Evolutionary conservation across 2,113 vertebrate species (phyloP), one percentile per base, ranked within the genome.

Genomic region (Triplophysa siluroides): DNA sequence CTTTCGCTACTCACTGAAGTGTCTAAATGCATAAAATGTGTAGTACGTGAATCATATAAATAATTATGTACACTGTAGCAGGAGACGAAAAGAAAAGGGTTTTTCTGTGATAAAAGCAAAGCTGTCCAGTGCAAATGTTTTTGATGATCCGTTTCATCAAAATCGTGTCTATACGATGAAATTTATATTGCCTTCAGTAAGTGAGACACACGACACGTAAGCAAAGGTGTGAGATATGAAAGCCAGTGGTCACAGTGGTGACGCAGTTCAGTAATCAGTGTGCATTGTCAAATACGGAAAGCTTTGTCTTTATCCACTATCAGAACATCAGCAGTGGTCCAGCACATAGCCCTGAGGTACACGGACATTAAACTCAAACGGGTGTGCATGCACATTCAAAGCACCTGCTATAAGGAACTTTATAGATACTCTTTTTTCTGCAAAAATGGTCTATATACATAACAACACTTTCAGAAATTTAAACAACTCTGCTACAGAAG

Each of bases 251-350:
- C 65, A 63, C 77, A 13, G 45, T 33, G 41, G 54, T 65, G 72
- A 76, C 54, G 76, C 43, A 52, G 67, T 63, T 60, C 16, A 24
- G 26, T 58, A 73, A 78, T 79, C 68, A 61, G 50, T 29, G 80
- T 56, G 45, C 50, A 63, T 79, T 83, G 77, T 82, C 76, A 77
- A 62, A 43, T 38, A 61, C 47, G 24, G 29, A 50, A 45, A 45
- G 52, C 29, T 56, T 58, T 70, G 68, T 82, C 38, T 24, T 41
- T 64, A 54, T 12, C 33, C 16, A 5, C n/a, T 21, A 58, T 21
- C 70, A 45, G 18, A 63, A 58, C 58, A 76, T 70, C 82, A 74
- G 69, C 47, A 16, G 4, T 5, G 68, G 24, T 50, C 29, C 41
- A 64, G 26, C 43, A 78, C 69, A 29, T 52, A 43, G 43, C 67